phyloP scores from a whole-genome alignment of 2,888 invertebrate genomes.

The Pammene aurita region DNA sequence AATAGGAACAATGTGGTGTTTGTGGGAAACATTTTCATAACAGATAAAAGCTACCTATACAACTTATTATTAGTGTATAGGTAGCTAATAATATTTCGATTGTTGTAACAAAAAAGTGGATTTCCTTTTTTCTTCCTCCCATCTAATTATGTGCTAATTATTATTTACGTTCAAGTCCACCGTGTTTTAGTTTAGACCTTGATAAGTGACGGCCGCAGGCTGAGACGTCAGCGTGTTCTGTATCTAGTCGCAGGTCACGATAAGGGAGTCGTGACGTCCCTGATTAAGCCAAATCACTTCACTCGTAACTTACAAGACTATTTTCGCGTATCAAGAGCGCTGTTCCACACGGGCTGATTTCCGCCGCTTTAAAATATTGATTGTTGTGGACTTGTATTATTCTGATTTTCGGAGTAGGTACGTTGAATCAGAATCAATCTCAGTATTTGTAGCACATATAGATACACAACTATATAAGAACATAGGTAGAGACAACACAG shows the following conservation, averaged over 20 bases:
- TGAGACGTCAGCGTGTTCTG: conserved; percentile 2
- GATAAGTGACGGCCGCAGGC: background rate
- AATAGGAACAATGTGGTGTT: too few relatives aligned
- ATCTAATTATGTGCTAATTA: background rate
- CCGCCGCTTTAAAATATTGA: conserved; percentile 5
- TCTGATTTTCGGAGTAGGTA: too few relatives aligned
- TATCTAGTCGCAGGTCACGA: conserved; percentile 20
- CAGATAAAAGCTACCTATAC: too few relatives aligned
- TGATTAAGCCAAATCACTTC: conserved; percentile 45
- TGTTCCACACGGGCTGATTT: conserved; percentile 51
- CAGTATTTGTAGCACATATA: too few relatives aligned
- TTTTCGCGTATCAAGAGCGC: conserved; percentile 42
- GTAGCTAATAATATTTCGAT: background rate
- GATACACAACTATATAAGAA: too few relatives aligned
- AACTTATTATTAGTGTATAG: too few relatives aligned
- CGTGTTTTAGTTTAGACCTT: conserved; percentile 4
- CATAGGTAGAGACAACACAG: too few relatives aligned
- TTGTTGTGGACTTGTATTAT: background rate
- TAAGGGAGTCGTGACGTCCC: conserved; percentile 37
- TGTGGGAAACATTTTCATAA: too few relatives aligned
- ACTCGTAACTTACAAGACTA: conserved; percentile 45
- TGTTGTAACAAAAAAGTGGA: background rate
- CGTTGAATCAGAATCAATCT: too few relatives aligned
- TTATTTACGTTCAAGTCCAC: background rate
- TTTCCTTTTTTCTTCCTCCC: background rate